Base-by-base conservation (phyloP, 2,888 invertebrate genomes). In the Drosophila helvetica region DNA sequence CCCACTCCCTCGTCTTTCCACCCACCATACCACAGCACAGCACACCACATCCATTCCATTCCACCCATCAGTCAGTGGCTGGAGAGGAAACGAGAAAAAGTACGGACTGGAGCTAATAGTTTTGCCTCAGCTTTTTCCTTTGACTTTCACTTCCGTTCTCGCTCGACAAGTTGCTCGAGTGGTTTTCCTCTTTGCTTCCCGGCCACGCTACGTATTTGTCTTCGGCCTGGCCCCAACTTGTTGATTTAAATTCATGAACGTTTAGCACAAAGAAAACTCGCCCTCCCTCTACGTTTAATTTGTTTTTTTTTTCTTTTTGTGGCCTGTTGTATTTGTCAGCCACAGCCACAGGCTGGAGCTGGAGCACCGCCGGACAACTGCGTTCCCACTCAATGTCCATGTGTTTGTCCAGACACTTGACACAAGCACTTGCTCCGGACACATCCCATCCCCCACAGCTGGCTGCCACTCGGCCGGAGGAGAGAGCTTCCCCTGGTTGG, bases 91-190 rank as follows among this genome's bases (percentile, higher is more conserved):
- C 33, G 58, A 42, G 50, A 54, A 45, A 59, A 68, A 33, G 54
- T 51, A n/a, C 68, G 42, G 38, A 15, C 27, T 56, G 74, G 75
- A 78, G 78, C 77, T 80, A 79, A 86, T 83, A 88, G 88, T 80
- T 86, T 83, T 67, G 45, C 74, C 72, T 74, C 61, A 60, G 55
- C 56, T 66, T 54, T 69, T 79, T 62, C 61, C 71, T 79, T 88
- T 76, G 84, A 75, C 84, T 75, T 84, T 68, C 56, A 77, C 88
- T 88, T 89, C 88, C 89, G 85, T 60, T 67, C 80, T 78, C n/a
- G n/a, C 74, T 89, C 89, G 89, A 89, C 89, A 89, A 89, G 89
- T 89, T 86, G 88, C 77, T 75, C 61, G 47, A 83, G 82, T 83
- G 74, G 47, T 70, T 63, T 56, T 47, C 56, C 56, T 15, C 25